Conservation (phyloP, 2,797 vertebrate species). For the Myotis findleyi region DNA sequence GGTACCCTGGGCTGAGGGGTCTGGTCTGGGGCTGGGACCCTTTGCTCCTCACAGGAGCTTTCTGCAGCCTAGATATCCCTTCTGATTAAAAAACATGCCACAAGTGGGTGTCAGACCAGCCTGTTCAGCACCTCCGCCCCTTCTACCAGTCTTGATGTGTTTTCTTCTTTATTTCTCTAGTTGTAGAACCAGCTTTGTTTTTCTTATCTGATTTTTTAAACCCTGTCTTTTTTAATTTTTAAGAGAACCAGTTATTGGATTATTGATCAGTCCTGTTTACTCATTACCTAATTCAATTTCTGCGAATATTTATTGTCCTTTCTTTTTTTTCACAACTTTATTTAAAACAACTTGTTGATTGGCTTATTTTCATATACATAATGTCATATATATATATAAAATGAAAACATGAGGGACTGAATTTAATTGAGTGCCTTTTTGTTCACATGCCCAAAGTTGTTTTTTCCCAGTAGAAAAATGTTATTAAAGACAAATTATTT, state of each 20-base stretch:
- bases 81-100: too few relatives aligned
- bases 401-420: not conserved
- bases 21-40: too few relatives aligned
- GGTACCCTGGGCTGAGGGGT: too few relatives aligned
- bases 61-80: too few relatives aligned
- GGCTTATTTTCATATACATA: not conserved
- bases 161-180: too few relatives aligned
- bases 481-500: not conserved
- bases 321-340: conserved; percentile 3
- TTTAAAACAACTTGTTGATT: not conserved
- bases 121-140: too few relatives aligned
- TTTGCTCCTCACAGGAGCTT: too few relatives aligned
- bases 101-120: too few relatives aligned
- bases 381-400: too few relatives aligned
- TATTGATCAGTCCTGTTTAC: not conserved
- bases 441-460: not conserved
- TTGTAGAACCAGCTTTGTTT: not conserved
- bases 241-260: not conserved
- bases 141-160: too few relatives aligned
- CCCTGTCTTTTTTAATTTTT: not conserved
- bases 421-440: not conserved
- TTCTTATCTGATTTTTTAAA: conserved; percentile 20
- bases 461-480: conserved; percentile 9
- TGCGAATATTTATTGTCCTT: not conserved
- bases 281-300: not conserved